Conservation (phyloP, 2,797 vertebrate genomes). For the Amblyopsis hoosieri region DNA sequence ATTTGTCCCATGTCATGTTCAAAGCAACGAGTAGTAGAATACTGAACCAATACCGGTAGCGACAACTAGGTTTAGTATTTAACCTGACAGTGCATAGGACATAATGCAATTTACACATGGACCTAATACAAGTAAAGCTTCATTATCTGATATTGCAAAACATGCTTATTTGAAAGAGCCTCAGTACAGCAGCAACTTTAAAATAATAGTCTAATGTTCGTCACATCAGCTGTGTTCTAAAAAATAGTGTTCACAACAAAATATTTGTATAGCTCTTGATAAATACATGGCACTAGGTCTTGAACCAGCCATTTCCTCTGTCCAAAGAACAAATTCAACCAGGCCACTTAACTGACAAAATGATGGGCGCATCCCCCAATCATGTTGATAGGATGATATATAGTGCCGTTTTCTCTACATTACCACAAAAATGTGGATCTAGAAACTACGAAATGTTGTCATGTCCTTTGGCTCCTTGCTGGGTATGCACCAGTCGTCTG, state of each 20-base stretch:
- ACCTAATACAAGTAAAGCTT: no score
- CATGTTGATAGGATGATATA: neutral
- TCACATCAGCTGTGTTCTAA: neutral
- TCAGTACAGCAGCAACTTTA: neutral
- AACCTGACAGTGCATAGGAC: neutral
- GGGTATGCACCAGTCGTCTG: slow-evolving; percentile 96
- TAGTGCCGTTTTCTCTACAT: neutral
- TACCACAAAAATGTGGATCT: slow-evolving; percentile 32
- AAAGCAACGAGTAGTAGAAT: neutral
- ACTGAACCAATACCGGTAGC: neutral
- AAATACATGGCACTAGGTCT: slow-evolving; percentile 33
- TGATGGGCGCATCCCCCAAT: neutral
- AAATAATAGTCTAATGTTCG: neutral
- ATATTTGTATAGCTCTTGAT: slow-evolving; percentile 4
- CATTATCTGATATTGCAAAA: neutral
- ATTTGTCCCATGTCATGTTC: no score
- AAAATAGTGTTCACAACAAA: neutral
- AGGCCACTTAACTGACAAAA: neutral
- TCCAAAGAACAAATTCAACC: slow-evolving; percentile 6
- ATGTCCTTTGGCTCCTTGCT: slow-evolving; percentile 98
- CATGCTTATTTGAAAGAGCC: neutral
- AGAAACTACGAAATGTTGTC: slow-evolving; percentile 93
- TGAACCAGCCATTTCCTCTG: slow-evolving; percentile 6
- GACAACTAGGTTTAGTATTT: neutral
- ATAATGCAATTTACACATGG: neutral